Evolutionary conservation across 2,888 invertebrate species (phyloP).

Genomic region (Palloptera scutellata): DNA sequence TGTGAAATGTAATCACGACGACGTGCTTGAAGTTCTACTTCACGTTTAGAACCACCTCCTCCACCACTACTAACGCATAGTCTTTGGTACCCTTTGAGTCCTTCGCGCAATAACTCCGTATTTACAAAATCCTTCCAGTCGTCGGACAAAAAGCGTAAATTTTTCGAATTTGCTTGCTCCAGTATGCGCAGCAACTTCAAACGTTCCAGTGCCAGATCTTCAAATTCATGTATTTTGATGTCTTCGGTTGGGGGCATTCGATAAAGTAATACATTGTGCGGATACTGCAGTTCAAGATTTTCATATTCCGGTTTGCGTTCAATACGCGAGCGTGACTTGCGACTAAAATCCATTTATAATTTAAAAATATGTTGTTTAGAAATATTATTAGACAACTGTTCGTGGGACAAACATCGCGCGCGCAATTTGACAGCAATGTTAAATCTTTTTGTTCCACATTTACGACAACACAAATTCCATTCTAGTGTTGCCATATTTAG

Average conservation of each 20-base stretch:
- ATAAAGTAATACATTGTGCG: conserved; percentile 83
- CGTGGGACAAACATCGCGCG: too few relatives aligned
- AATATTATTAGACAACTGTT: too few relatives aligned
- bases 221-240: conserved; percentile 84
- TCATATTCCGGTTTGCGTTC: conserved; percentile 55
- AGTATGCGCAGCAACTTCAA: conserved; percentile 73
- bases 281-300: conserved; percentile 69
- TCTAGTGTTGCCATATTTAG: too few relatives aligned
- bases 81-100: conserved; percentile 72
- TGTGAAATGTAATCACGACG: conserved; percentile 90
- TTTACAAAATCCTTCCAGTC: conserved; percentile 74
- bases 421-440: too few relatives aligned
- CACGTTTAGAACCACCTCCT: conserved; percentile 66
- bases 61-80: conserved; percentile 66
- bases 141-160: conserved; percentile 70
- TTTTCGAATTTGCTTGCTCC: conserved; percentile 76
- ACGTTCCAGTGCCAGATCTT: conserved; percentile 85
- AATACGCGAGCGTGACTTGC: conserved; percentile 45
- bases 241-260: conserved; percentile 76
- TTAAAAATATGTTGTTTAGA: too few relatives aligned
- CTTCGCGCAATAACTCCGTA: conserved; percentile 73
- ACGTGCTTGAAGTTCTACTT: conserved; percentile 72
- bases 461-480: too few relatives aligned
- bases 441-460: too few relatives aligned
- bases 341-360: conserved; percentile 51